Evolutionary conservation across 2,797 vertebrate genomes (phyloP).

Genomic region (Pseudopleuronectes americanus): DNA sequence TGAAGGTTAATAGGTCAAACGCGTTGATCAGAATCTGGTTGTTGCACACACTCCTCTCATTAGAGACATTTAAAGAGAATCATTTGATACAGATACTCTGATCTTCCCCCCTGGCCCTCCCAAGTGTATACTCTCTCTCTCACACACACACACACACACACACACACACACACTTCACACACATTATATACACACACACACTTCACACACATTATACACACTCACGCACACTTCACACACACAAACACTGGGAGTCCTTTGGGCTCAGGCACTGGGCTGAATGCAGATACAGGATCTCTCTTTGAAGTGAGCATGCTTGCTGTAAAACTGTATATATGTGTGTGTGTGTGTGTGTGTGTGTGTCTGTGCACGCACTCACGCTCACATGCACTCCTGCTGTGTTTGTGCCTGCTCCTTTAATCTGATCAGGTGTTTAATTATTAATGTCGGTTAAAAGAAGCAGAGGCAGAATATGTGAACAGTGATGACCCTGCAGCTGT

Average conservation of each 20-base stretch:
- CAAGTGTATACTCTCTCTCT: conserved; percentile 44
- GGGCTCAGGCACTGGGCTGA: conserved; percentile 61
- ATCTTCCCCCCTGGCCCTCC: conserved; percentile 74
- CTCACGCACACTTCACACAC: conserved; percentile 14
- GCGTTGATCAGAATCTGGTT: conserved; percentile 75
- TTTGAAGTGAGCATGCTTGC: conserved; percentile 74
- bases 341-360: background rate
- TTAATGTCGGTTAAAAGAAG: conserved; percentile 72
- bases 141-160: conserved; percentile 25
- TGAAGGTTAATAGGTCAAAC: conserved; percentile 83
- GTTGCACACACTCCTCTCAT: conserved; percentile 76
- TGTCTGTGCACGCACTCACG: background rate
- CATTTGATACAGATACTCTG: conserved; percentile 78
- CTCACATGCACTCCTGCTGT: conserved; percentile 25
- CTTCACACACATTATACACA: conserved; percentile 15
- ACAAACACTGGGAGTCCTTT: conserved; percentile 52
- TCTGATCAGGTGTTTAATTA: conserved; percentile 79
- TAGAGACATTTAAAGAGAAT: conserved; percentile 81
- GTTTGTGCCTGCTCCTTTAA: conserved; percentile 66
- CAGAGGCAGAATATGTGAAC: conserved; percentile 59
- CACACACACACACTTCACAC: conserved; percentile 6
- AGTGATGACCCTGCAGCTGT: conserved; percentile 69
- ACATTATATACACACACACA: conserved; percentile 19
- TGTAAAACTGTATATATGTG: background rate
- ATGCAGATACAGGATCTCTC: conserved; percentile 64